Percentiles rank a stretch among this genome's conserved stretches.
Evolutionary conservation across 2,888 invertebrate species (phyloP).

Genomic region (Drosophila setosimentum): DNA sequence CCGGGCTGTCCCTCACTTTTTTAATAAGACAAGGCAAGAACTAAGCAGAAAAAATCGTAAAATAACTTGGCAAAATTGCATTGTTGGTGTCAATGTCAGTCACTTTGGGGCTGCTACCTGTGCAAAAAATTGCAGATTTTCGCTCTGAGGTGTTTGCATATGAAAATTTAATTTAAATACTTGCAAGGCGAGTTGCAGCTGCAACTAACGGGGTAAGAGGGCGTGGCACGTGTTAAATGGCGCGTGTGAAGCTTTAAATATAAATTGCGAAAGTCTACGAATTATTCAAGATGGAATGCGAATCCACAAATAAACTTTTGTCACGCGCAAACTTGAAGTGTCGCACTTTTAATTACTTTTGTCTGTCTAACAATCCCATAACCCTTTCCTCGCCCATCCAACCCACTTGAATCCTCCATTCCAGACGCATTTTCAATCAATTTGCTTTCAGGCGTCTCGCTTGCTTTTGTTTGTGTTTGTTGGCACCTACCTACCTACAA

Average conservation of each 20-base stretch:
- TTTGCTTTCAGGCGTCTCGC: conserved; percentile 63
- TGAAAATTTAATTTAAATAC: conserved; percentile 74
- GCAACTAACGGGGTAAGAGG: neutral
- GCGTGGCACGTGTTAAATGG: conserved; percentile 54
- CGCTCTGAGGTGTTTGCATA: conserved; percentile 40
- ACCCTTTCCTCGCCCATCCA: conserved; percentile 2
- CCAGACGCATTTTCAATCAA: conserved; percentile 73
- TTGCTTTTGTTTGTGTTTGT: conserved; percentile 50
- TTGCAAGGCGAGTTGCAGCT: conserved; percentile 34
- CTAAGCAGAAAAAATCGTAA: conserved; percentile 20
- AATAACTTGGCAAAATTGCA: conserved; percentile 59
- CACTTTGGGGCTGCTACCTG: conserved; percentile 63
- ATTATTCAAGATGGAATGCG: conserved; percentile 13
- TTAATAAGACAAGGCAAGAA: conserved; percentile 37
- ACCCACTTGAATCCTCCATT: neutral
- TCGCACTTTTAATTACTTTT: conserved; percentile 78
- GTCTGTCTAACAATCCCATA: conserved; percentile 52
- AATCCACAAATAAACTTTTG: conserved; percentile 69
- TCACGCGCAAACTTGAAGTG: conserved; percentile 72
- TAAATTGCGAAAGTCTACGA: conserved; percentile 31
- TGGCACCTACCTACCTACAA: conserved; percentile 39
- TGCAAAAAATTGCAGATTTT: conserved; percentile 31
- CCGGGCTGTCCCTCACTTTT: conserved; percentile 24
- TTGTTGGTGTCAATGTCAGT: conserved; percentile 65
- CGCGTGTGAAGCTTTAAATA: conserved; percentile 61